Evolutionary conservation across 1,140 invertebrate species (phyloP).

Genomic region (Drosophila simulans): DNA sequence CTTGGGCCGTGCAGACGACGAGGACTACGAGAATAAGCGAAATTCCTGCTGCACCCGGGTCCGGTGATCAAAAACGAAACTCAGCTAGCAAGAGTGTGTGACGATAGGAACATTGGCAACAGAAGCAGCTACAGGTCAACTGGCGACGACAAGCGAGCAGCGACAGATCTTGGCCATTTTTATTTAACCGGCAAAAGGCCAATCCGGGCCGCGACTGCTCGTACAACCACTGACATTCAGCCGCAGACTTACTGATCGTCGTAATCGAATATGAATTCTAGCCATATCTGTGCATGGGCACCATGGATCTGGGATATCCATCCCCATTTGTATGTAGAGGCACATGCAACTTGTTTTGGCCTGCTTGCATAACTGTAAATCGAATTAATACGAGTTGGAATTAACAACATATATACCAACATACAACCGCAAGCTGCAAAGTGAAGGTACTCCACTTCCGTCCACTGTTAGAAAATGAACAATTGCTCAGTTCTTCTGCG

Average conservation of each 20-base stretch:
- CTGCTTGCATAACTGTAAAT: background rate
- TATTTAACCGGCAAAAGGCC: slow-evolving; percentile 54
- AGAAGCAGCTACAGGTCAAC: slow-evolving; percentile 74
- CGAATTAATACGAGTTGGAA: background rate
- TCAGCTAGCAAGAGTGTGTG: slow-evolving; percentile 56
- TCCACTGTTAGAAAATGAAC: background rate
- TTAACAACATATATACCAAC: background rate
- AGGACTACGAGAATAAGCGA: slow-evolving; percentile 23
- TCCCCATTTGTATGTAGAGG: background rate
- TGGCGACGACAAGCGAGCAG: slow-evolving; percentile 12
- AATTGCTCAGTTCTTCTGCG: background rate
- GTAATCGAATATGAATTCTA: slow-evolving; percentile 51
- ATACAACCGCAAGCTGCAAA: too few relatives aligned
- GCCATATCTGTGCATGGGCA: slow-evolving; percentile 44
- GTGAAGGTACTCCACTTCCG: background rate
- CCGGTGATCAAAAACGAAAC: slow-evolving; percentile 36
- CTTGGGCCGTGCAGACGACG: slow-evolving; percentile 37
- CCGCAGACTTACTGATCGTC: slow-evolving; percentile 8
- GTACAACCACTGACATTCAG: slow-evolving; percentile 51
- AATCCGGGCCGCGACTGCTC: slow-evolving; percentile 68
- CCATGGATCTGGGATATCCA: slow-evolving; percentile 5
- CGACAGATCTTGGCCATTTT: slow-evolving; percentile 52
- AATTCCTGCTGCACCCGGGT: slow-evolving; percentile 42
- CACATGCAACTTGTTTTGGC: background rate
- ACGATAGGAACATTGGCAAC: slow-evolving; percentile 71